These are phyloP conservation scores for Psittacula echo DNA, from an alignment of 2,797 vertebrate genomes.

Conservation along the genomic window DNA sequence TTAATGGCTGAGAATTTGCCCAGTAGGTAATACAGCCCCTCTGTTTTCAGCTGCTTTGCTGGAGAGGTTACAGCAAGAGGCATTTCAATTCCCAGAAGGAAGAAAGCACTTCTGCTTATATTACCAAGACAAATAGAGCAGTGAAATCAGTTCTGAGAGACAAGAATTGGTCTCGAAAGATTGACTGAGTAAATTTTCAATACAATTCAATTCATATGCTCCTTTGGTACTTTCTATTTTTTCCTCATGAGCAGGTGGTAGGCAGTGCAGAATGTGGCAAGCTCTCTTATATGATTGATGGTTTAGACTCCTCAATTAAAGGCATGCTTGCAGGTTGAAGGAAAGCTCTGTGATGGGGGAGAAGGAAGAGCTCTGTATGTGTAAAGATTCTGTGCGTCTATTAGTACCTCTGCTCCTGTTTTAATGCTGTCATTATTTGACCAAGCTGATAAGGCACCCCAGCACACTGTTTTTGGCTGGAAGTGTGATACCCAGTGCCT, in stretches of 20 bases:
- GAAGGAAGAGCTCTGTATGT: not conserved
- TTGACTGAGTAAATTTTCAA: constrained; percentile 65
- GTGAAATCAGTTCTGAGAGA: constrained; percentile 58
- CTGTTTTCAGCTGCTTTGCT: not conserved
- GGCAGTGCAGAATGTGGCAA: not conserved
- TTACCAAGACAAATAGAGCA: constrained; percentile 59
- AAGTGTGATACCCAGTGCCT: not conserved
- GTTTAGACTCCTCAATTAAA: constrained; percentile 33
- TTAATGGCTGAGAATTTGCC: not conserved
- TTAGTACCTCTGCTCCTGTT: not conserved
- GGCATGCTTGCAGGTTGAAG: not conserved
- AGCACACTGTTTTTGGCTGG: not conserved
- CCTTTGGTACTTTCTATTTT: constrained; percentile 20
- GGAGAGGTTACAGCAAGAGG: constrained; percentile 30
- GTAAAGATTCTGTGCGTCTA: not conserved
- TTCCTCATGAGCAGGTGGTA: constrained; percentile 1
- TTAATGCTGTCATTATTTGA: not conserved
- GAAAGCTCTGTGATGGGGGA: not conserved
- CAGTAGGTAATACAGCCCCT: not conserved
- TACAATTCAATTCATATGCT: constrained; percentile 53
- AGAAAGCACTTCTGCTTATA: constrained; percentile 59
- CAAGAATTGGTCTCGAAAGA: constrained; percentile 52
- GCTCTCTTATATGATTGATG: not conserved
- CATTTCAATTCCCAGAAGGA: constrained; percentile 56
- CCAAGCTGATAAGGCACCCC: not conserved